These are phyloP conservation scores for Nyleta sp. DNA, from an alignment of 2,888 invertebrate species.

Conservation along the genomic window DNA sequence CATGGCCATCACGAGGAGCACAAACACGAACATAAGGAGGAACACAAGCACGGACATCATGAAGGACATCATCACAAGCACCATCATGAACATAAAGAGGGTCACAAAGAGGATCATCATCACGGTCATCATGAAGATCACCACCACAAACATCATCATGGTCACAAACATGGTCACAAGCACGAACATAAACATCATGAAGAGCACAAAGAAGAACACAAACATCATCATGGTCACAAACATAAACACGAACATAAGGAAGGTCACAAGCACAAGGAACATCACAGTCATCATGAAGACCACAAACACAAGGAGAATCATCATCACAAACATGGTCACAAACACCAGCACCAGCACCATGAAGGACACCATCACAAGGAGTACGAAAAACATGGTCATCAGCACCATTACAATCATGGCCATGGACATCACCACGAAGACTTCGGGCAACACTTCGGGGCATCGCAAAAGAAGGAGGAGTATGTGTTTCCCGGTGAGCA, in stretches of 20 bases:
- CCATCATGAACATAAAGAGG: slow-evolving; percentile 25
- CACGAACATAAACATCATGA: slow-evolving; percentile 72
- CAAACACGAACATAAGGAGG: slow-evolving; percentile 68
- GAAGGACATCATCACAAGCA: slow-evolving; percentile 74
- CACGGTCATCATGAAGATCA: slow-evolving; percentile 69
- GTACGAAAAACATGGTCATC: slow-evolving; percentile 66
- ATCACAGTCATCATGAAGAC: slow-evolving; percentile 70
- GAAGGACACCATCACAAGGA: slow-evolving; percentile 72
- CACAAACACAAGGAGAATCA: slow-evolving; percentile 70
- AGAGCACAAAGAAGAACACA: slow-evolving; percentile 67
- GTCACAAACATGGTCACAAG: slow-evolving; percentile 67
- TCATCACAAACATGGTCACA: slow-evolving; percentile 73
- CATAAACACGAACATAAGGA: slow-evolving; percentile 73
- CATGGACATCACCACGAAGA: slow-evolving; percentile 72
- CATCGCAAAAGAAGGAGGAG: slow-evolving; percentile 70
- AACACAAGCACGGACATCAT: slow-evolving; percentile 64
- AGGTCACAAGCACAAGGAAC: slow-evolving; percentile 72
- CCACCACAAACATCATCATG: slow-evolving; percentile 67
- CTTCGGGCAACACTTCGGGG: slow-evolving; percentile 59
- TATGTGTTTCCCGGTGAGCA: slow-evolving; percentile 72
- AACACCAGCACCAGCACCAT: slow-evolving; percentile 72
- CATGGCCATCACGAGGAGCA: slow-evolving; percentile 73
- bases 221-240: slow-evolving; percentile 69
- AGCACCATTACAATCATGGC: slow-evolving; percentile 68
- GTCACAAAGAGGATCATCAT: slow-evolving; percentile 63